Evolutionary conservation across 2,797 vertebrate species (phyloP), one percentile per base, ranked within the genome.

Genomic region (Cryptoprocta ferox): DNA sequence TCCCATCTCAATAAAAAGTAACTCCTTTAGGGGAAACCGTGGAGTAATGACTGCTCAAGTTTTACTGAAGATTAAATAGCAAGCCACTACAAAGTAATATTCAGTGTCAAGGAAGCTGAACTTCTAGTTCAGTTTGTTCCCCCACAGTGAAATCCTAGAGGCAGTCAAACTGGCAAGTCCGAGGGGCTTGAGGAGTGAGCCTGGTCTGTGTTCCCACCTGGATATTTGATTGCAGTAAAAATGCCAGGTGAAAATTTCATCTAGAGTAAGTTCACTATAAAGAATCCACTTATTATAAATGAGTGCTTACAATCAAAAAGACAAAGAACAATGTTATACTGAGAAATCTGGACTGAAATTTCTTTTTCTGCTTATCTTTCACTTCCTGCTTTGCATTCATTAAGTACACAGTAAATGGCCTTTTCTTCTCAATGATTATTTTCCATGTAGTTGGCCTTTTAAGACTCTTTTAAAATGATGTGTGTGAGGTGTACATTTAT

Each of bases 391-490:
- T 63, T 70, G 45, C 4, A 75, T 1, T 89, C 42, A n/a, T 78
- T 79, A 83, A 86, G 26, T 88, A 39, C 16, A 71, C 10, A 85
- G 75, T 86, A 85, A 96, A 93, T 86, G 66, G 28, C 35, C 30
- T 91, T 96, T 71, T 84, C 48, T 93, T 83, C 13, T 75, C 80
- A 66, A 70, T 94, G 86, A 91, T 81, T 79, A 92, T 84, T 96
- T 92, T 80, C 28, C 48, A 84, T 10, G 21, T 50, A 42, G 53
- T 87, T 89, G 71, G 70, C 76, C 84, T 96, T 95, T 92, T 65
- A 88, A 94, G 85, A 56, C 2, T 71, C 48, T 94, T 91, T 79
- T 70, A 89, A 96, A 80, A 95, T 81, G 65, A 30, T 42, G 90
- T 35, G 2, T 75, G 10, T 90, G 56, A 78, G 32, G 68, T 66